phyloP scores from a whole-genome alignment of 1,140 invertebrate genomes.

The Trinorchestia longiramus region DNA sequence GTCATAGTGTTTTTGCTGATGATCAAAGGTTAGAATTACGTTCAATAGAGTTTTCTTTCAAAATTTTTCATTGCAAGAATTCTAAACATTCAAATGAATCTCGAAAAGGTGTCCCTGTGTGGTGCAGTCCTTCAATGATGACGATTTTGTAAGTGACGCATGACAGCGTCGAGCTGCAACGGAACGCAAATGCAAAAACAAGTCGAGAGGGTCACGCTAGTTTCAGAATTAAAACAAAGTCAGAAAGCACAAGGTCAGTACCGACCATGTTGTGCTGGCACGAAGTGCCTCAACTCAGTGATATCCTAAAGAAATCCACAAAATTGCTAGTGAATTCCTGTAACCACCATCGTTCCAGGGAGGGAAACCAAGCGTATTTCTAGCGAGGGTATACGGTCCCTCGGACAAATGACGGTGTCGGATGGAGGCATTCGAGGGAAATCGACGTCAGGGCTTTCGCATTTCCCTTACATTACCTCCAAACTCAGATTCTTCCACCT shows the following conservation, averaged over 20 bases:
- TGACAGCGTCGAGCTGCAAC: neutral
- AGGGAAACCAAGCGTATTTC: neutral
- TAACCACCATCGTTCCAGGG: neutral
- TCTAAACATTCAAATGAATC: neutral
- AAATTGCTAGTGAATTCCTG: neutral
- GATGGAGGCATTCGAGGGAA: conserved; percentile 5
- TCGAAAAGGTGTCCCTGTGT: neutral
- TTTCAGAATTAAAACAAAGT: neutral
- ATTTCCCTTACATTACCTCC: conserved; percentile 7
- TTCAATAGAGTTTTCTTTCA: neutral
- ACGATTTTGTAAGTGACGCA: neutral
- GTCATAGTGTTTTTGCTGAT: neutral
- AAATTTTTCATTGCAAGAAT: neutral
- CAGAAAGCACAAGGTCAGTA: neutral
- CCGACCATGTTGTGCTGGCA: neutral
- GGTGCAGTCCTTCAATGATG: neutral
- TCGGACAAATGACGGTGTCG: neutral
- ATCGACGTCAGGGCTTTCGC: neutral
- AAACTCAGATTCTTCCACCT: neutral
- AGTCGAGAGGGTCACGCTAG: neutral
- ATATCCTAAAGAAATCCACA: neutral
- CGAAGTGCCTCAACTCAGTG: neutral
- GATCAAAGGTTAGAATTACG: neutral
- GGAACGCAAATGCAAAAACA: neutral
- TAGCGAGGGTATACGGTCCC: neutral